Evolutionary conservation across 2,113 vertebrate genomes (phyloP), one percentile per base, ranked within the genome.

Genomic region (Phalacrocorax brasilianus): DNA sequence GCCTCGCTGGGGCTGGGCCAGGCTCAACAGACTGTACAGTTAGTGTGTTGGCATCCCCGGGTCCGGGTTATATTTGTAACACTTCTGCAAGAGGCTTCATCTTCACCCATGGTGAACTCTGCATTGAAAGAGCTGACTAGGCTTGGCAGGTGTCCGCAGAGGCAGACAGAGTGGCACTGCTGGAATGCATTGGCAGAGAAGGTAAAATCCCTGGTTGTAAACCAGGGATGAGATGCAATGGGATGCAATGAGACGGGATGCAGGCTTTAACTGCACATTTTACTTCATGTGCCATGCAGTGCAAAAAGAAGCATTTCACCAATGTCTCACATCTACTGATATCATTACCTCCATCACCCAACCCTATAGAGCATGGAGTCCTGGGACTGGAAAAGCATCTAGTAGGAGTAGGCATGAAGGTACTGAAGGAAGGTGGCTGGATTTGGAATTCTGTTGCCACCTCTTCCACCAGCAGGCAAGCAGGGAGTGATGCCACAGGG

Each of bases 281-380:
- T 38, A 47, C 17, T 62, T 61, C 1, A 2, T 3, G 9, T 27
- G 12, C 8, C 0, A 0, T 47, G 38, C 6, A 58, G 33, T 4
- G 18, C 0, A 1, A 66, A 42, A 52, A 8, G 15, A 56, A 62
- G 15, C 3, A 1, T 24, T 82, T 47, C 27, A 56, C 12, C 1
- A 8, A 8, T 5, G 32, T 28, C 28, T 58, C 30, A n/a, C 9
- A 32, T 16, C n/a, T 28, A 47, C 21, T 1, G 2, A 38, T 42
- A 24, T 40, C 1, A 1, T 49, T 50, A 20, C 7, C 45, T 56
- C 8, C 20, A 18, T 35, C n/a, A 56, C 6, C 5, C 24, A 55
- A 0, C 9, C n/a, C 44, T 55, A 15, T 0, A 3, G 24, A 66
- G 17, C 35, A 13, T 5, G 2, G 23, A 59, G 18, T 24, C 12